Percentiles rank a stretch among this genome's conserved stretches.
These are phyloP conservation scores for Coregonus ussuriensis DNA, from an alignment of 2,797 vertebrate genomes.

Conservation along the genomic window DNA sequence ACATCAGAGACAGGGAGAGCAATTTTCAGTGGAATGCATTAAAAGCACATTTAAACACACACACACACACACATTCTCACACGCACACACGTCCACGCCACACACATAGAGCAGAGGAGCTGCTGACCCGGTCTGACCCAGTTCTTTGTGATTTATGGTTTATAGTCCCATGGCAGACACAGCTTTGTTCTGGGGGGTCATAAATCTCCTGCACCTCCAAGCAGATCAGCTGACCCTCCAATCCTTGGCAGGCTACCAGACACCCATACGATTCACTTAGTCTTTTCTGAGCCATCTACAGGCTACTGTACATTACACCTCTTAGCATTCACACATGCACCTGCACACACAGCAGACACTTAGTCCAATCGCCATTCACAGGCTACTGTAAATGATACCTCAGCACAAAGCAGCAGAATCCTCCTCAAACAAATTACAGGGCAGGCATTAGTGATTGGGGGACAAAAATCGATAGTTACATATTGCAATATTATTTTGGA, in stretches of 20 bases:
- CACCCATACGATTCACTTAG: slow-evolving; percentile 6
- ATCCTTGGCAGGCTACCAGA: slow-evolving; percentile 34
- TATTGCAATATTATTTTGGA: too few species aligned
- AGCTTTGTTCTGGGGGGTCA: slow-evolving; percentile 75
- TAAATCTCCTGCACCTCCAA: slow-evolving; percentile 72
- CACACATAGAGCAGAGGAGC: slow-evolving; percentile 49
- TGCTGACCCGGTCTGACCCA: slow-evolving; percentile 74
- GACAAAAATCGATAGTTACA: too few species aligned
- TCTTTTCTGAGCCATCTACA: slow-evolving; percentile 11
- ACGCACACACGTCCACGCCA: neutral
- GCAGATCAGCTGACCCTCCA: slow-evolving; percentile 67
- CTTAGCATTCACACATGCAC: neutral
- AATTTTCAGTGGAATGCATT: neutral
- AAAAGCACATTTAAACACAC: neutral
- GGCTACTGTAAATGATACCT: too few species aligned
- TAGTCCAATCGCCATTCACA: too few species aligned
- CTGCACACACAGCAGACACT: neutral
- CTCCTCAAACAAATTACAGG: too few species aligned
- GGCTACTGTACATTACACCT: neutral
- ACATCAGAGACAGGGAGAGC: neutral
- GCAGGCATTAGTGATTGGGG: too few species aligned
- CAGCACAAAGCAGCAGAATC: too few species aligned
- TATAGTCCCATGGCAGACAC: slow-evolving; percentile 67
- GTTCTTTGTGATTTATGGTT: slow-evolving; percentile 77
- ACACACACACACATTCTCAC: neutral